phyloP scores from a whole-genome alignment of 2,797 vertebrate genomes.

The Perodicticus potto region DNA sequence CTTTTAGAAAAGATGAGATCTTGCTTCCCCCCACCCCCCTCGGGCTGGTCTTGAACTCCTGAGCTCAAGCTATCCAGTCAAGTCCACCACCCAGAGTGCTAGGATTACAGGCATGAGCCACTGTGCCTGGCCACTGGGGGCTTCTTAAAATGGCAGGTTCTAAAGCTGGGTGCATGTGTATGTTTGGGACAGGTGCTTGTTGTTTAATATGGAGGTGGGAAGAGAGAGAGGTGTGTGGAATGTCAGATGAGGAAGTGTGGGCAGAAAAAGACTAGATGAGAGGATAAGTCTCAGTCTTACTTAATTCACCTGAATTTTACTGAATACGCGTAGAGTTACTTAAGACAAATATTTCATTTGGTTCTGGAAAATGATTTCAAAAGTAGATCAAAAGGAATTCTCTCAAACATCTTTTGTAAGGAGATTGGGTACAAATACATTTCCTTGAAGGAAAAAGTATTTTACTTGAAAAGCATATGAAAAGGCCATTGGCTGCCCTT shows the following conservation, averaged over 20 bases:
- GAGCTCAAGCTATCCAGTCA: too few species aligned
- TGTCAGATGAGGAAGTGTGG: background rate
- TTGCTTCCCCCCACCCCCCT: too few species aligned
- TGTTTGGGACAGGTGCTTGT: background rate
- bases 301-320: background rate
- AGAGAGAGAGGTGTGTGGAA: background rate
- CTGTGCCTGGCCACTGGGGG: too few species aligned
- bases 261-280: fast-evolving
- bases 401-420: background rate
- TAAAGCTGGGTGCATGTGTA: background rate
- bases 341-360: background rate
- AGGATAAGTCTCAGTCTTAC: background rate
- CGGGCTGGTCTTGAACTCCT: too few species aligned
- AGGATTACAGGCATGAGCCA: too few species aligned
- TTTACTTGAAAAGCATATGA: constrained; percentile 71
- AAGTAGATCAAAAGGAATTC: background rate
- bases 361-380: background rate
- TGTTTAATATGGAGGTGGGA: background rate
- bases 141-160: background rate
- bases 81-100: too few species aligned
- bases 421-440: background rate
- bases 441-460: constrained; percentile 67
- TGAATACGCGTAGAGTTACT: background rate
- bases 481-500: constrained; percentile 80
- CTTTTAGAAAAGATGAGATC: too few species aligned